A percentile compares a stretch with the other conserved stretches of the same genome.
Conservation (phyloP, 2,113 vertebrate species). For the Prietella phreatophila region DNA sequence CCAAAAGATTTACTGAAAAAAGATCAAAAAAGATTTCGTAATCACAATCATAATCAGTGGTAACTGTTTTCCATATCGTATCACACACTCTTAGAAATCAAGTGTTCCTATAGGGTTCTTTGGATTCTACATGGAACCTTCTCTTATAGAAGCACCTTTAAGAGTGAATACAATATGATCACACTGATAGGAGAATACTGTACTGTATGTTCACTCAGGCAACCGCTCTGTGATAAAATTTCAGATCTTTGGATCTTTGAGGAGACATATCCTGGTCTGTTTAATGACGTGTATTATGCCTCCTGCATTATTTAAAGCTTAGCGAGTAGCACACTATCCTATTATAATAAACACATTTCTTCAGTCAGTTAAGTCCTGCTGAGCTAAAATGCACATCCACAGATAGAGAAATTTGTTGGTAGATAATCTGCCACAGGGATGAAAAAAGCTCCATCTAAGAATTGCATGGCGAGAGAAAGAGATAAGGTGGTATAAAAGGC, state of each 20-base stretch:
- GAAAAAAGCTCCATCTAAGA: constrained; percentile 33
- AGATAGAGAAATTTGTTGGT: constrained; percentile 23
- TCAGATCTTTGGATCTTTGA: constrained; percentile 1
- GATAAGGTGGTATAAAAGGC: constrained; percentile 19
- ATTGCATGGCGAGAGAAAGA: constrained; percentile 17
- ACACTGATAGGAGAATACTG: neutral
- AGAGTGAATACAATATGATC: neutral
- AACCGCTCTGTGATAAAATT: constrained; percentile 13
- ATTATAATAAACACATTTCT: constrained; percentile 34
- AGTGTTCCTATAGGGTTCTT: neutral
- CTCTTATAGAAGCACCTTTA: neutral
- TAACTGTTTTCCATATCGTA: neutral
- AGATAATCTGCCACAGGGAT: constrained; percentile 22
- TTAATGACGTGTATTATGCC: constrained; percentile 44
- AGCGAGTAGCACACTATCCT: constrained; percentile 5
- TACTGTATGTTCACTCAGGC: neutral
- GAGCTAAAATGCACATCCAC: constrained; percentile 6
- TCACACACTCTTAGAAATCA: neutral
- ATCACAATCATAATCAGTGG: neutral
- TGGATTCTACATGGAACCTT: neutral
- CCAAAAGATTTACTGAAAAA: neutral
- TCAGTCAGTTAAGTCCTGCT: constrained; percentile 25
- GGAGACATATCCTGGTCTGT: constrained; percentile 38
- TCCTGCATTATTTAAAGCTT: constrained; percentile 50
- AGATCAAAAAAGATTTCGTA: too few relatives aligned